These are phyloP conservation scores for Lamprologus callipterus DNA, from an alignment of 2,113 vertebrate genomes.

Conservation along the genomic window DNA sequence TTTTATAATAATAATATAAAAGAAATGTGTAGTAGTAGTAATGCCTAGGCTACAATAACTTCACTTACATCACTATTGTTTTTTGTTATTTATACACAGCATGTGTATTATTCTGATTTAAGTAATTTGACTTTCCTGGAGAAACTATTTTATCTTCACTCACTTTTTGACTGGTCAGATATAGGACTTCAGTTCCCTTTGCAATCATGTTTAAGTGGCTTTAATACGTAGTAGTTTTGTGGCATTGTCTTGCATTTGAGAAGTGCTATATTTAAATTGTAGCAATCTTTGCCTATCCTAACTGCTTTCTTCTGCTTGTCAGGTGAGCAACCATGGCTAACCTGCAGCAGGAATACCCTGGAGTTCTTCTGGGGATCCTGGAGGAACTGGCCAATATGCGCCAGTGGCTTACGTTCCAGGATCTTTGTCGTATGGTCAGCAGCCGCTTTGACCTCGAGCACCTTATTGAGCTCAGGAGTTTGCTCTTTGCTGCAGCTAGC, in stretches of 20 bases:
- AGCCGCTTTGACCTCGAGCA: slow-evolving; percentile 86
- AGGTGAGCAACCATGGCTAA: slow-evolving; percentile 53
- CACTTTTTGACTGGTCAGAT: background rate
- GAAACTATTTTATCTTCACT: background rate
- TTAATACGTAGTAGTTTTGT: background rate
- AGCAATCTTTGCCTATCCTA: background rate
- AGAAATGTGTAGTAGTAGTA: background rate
- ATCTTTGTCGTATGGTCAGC: slow-evolving; percentile 90
- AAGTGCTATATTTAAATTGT: background rate
- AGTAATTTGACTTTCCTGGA: background rate
- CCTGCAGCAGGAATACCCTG: slow-evolving; percentile 78
- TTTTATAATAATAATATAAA: background rate
- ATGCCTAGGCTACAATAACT: background rate
- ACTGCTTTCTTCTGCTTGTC: background rate
- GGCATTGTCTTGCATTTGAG: background rate
- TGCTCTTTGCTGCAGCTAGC: slow-evolving; percentile 89
- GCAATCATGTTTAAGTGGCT: background rate
- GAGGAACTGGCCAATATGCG: slow-evolving; percentile 89
- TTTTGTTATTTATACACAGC: background rate
- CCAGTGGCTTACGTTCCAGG: slow-evolving; percentile 84
- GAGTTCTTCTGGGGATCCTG: slow-evolving; percentile 85
- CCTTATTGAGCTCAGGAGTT: slow-evolving; percentile 81
- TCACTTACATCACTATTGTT: background rate
- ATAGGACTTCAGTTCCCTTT: background rate
- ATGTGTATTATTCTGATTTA: background rate